Percentiles rank a stretch among this genome's conserved stretches.
phyloP scores from a whole-genome alignment of 2,888 invertebrate species.

The Megaustenia siamemsis region DNA sequence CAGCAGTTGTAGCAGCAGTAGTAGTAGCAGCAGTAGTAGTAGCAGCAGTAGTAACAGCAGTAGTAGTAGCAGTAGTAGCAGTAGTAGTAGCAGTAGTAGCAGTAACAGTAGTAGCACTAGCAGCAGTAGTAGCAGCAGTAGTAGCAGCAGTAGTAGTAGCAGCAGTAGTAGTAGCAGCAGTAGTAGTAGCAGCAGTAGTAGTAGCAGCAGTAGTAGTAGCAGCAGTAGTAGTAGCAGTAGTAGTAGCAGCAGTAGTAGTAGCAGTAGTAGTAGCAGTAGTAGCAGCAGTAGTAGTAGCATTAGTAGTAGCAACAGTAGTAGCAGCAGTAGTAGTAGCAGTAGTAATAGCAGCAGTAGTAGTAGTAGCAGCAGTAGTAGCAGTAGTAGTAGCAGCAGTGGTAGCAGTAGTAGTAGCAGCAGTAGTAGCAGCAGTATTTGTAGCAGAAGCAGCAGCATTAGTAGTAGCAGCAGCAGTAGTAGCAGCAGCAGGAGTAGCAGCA shows the following conservation, averaged over 20 bases:
- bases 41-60: background rate
- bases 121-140: constrained; percentile 7
- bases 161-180: constrained; percentile 12
- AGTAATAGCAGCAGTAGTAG: background rate
- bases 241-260: background rate
- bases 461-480: background rate
- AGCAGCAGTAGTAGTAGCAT: no score
- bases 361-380: background rate
- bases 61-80: constrained; percentile 14
- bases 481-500: background rate
- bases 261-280: background rate
- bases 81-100: background rate
- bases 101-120: constrained; percentile 13
- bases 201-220: background rate
- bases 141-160: constrained; percentile 8
- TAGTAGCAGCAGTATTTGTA: no score
- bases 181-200: constrained; percentile 2
- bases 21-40: background rate
- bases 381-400: background rate
- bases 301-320: no score
- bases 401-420: background rate
- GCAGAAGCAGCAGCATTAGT: background rate
- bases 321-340: background rate
- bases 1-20: background rate
- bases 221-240: constrained; percentile 6